Evolutionary conservation across 2,113 vertebrate species (phyloP).

Genomic region (Microcebus ravelobensis): DNA sequence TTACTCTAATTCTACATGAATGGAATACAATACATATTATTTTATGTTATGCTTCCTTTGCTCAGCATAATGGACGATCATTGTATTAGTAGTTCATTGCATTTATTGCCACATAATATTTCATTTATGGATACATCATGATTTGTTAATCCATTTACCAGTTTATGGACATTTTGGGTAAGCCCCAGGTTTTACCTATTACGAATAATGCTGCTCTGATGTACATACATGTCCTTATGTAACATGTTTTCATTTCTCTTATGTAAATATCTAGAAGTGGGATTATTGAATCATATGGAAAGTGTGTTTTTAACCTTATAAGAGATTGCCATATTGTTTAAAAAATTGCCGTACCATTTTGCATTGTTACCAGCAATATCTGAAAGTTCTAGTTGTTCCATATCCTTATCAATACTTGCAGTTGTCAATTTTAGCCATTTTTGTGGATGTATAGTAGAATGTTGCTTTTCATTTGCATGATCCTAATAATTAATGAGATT

Average conservation of each 20-base stretch:
- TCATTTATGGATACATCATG: background rate
- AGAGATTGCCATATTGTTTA: background rate
- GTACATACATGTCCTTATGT: background rate
- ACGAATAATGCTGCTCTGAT: background rate
- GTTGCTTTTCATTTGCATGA: background rate
- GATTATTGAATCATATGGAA: background rate
- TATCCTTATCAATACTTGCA: background rate
- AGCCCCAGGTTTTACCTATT: background rate
- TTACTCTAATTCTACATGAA: background rate
- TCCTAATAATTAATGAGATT: background rate
- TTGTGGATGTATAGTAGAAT: background rate
- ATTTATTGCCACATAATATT: background rate
- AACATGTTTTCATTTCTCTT: background rate
- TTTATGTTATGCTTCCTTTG: background rate
- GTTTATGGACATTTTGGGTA: background rate
- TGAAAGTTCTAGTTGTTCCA: background rate
- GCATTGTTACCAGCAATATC: background rate
- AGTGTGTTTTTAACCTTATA: background rate
- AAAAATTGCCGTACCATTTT: background rate
- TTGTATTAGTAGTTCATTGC: background rate
- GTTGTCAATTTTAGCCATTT: background rate
- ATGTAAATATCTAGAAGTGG: background rate
- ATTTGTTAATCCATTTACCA: background rate
- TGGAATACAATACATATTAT: background rate
- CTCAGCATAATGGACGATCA: background rate